Evolutionary conservation across 2,888 invertebrate genomes (phyloP).

Genomic region (Ptychoptera contaminata): DNA sequence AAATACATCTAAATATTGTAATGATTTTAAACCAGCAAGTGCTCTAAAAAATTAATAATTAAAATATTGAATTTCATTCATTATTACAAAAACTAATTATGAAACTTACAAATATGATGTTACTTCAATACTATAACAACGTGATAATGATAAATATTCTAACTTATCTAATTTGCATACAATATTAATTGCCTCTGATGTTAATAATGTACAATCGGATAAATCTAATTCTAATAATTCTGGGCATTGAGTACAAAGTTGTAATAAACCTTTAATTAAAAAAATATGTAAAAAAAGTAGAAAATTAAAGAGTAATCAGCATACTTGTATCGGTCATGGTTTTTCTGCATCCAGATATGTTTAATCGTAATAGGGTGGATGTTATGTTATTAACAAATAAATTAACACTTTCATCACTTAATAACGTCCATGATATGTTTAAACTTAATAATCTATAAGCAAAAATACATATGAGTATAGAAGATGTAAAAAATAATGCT

Average conservation of each 20-base stretch:
- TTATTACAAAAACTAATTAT: background rate
- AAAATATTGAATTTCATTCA: background rate
- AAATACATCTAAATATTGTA: constrained; percentile 68
- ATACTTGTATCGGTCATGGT: constrained; percentile 59
- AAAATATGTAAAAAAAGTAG: constrained; percentile 2
- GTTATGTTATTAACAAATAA: constrained; percentile 46
- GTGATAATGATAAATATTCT: constrained; percentile 61
- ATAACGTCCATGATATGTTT: constrained; percentile 70
- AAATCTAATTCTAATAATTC: constrained; percentile 69
- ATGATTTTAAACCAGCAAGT: constrained; percentile 42
- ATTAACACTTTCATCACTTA: constrained; percentile 42
- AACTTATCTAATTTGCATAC: constrained; percentile 43
- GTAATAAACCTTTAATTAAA: constrained; percentile 44
- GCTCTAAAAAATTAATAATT: constrained; percentile 28
- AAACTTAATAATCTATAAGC: constrained; percentile 42
- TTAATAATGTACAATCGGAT: constrained; percentile 68
- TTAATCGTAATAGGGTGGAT: constrained; percentile 49
- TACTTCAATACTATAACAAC: constrained; percentile 65
- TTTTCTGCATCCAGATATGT: constrained; percentile 68
- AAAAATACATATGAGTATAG: background rate
- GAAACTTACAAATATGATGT: constrained; percentile 51
- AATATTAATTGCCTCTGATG: constrained; percentile 39
- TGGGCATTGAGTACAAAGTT: constrained; percentile 48
- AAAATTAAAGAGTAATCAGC: constrained; percentile 16
- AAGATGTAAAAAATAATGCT: background rate